phyloP scores from a whole-genome alignment of 2,113 vertebrate species.

The Asarcornis scutulata region DNA sequence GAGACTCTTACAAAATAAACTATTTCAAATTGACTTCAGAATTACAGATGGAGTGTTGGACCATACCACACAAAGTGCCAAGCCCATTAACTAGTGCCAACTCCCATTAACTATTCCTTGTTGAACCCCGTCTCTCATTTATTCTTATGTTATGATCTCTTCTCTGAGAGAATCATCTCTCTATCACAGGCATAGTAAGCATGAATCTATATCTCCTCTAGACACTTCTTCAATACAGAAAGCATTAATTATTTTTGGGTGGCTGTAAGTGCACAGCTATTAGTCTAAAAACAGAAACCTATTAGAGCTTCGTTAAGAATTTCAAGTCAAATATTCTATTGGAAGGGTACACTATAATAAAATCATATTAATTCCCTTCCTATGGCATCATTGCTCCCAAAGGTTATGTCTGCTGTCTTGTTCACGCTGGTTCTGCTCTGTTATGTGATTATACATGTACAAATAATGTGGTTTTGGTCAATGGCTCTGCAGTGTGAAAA shows the following conservation, averaged over 20 bases:
- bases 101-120: background rate
- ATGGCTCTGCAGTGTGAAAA: background rate
- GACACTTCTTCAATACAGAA: background rate
- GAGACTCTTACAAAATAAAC: background rate
- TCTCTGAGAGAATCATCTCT: background rate
- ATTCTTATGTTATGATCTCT: background rate
- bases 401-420: background rate
- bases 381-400: background rate
- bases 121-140: background rate
- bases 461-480: background rate
- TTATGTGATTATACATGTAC: background rate
- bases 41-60: background rate
- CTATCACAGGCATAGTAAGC: background rate
- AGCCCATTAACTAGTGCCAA: no score
- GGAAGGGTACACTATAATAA: background rate
- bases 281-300: slow-evolving; percentile 21
- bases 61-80: background rate
- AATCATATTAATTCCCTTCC: background rate
- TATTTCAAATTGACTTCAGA: background rate
- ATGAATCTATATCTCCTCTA: background rate
- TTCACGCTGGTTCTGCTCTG: background rate
- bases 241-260: background rate
- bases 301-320: slow-evolving; percentile 22
- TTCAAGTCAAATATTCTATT: slow-evolving; percentile 3
- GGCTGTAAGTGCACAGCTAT: background rate